Evolutionary conservation across 1,140 invertebrate genomes (phyloP).

Genomic region (Adoxophyes honmai): DNA sequence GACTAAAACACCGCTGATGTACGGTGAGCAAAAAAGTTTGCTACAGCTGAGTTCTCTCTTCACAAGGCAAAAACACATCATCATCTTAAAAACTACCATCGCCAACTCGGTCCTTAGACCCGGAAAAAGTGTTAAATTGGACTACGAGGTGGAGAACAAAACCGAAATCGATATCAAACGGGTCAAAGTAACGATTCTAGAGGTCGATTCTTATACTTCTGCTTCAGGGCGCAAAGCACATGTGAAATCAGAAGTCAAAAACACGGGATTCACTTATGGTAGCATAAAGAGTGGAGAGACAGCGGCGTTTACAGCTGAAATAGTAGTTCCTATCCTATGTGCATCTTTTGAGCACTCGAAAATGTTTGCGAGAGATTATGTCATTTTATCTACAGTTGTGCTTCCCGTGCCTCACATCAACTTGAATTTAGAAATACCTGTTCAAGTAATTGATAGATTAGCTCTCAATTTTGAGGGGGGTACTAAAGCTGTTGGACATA

Average conservation of each 20-base stretch:
- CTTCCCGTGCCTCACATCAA: constrained; percentile 17
- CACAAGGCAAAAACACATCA: neutral
- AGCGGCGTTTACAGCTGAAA: neutral
- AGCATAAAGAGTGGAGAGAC: constrained; percentile 16
- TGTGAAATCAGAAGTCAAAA: constrained; percentile 4
- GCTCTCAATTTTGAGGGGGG: too few species aligned
- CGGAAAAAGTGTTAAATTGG: constrained; percentile 5
- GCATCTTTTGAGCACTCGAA: constrained; percentile 3
- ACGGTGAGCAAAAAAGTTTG: too few species aligned
- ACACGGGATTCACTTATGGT: constrained; percentile 16
- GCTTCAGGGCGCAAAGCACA: neutral
- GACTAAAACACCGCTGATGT: neutral
- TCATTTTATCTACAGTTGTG: neutral
- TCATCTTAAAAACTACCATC: constrained; percentile 17
- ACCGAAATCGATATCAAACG: constrained; percentile 9
- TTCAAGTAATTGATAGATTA: constrained; percentile 16
- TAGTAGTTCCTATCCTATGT: neutral
- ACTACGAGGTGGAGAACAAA: constrained; percentile 15
- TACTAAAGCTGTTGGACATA: neutral
- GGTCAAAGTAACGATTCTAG: constrained; percentile 15
- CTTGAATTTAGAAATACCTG: constrained; percentile 9
- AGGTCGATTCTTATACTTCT: constrained; percentile 4
- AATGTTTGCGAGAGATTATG: constrained; percentile 15
- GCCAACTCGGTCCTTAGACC: constrained; percentile 10
- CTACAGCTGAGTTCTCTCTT: neutral